Evolutionary conservation across 2,113 vertebrate genomes (phyloP).

Genomic region (Tretioscincus oriximinensis): DNA sequence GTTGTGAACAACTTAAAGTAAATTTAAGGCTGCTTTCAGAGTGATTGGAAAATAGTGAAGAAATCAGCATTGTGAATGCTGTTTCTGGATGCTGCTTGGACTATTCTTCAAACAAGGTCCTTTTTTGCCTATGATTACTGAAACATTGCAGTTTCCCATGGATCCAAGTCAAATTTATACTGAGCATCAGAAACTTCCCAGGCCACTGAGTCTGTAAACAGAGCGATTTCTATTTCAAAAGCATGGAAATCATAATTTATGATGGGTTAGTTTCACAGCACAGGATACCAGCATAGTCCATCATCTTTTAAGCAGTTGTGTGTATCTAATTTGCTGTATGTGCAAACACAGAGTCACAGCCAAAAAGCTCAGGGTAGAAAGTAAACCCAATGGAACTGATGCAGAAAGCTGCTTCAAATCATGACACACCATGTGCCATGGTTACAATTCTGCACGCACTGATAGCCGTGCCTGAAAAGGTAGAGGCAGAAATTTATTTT

Average conservation of each 20-base stretch:
- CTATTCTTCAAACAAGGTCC: too few relatives aligned
- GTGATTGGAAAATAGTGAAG: too few relatives aligned
- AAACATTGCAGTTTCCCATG: neutral
- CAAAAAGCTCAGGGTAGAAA: neutral
- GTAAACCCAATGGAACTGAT: neutral
- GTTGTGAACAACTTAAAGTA: too few relatives aligned
- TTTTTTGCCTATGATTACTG: neutral
- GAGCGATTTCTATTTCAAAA: neutral
- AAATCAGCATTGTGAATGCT: too few relatives aligned
- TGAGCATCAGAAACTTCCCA: neutral
- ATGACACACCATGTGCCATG: neutral
- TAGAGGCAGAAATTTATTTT: conserved; percentile 2
- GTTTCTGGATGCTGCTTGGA: too few relatives aligned
- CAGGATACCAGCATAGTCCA: neutral
- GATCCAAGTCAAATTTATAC: neutral
- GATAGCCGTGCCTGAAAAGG: neutral
- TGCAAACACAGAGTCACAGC: neutral
- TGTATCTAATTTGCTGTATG: neutral
- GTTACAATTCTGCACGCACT: neutral
- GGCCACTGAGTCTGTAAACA: neutral
- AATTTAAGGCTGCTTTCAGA: too few relatives aligned
- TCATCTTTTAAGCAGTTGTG: neutral
- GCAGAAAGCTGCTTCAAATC: neutral
- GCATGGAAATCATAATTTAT: neutral
- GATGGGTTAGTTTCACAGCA: neutral